phyloP scores from a whole-genome alignment of 1,140 invertebrate genomes.

The Leptinotarsa defecta region DNA sequence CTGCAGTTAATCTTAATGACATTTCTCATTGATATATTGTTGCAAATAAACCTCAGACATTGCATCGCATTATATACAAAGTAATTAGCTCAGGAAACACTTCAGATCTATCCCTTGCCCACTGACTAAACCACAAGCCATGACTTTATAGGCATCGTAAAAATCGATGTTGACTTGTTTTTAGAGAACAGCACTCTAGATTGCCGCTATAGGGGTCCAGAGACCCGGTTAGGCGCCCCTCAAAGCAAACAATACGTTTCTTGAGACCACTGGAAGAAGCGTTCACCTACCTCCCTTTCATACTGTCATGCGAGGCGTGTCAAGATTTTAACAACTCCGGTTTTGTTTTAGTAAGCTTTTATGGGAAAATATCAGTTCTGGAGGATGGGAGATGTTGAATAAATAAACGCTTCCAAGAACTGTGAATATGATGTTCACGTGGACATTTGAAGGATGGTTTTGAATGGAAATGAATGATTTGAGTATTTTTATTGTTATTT shows the following conservation, averaged over 20 bases:
- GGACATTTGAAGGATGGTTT: too few species aligned
- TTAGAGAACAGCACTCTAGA: not conserved
- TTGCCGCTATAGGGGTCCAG: slow-evolving; percentile 1
- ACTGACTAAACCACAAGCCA: not conserved
- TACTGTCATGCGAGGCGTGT: not conserved
- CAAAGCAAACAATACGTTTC: not conserved
- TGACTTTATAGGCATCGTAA: not conserved
- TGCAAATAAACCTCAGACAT: too few species aligned
- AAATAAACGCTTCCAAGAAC: too few species aligned
- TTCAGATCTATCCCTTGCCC: not conserved
- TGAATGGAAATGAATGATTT: too few species aligned
- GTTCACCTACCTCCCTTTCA: not conserved
- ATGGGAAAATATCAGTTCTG: not conserved
- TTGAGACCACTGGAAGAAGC: not conserved
- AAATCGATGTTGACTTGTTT: slow-evolving; percentile 8
- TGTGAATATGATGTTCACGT: too few species aligned
- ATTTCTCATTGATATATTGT: too few species aligned
- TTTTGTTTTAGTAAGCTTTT: not conserved
- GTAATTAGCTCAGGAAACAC: too few species aligned
- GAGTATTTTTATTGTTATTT: too few species aligned
- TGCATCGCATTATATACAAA: too few species aligned
- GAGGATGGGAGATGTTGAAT: too few species aligned
- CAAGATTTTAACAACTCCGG: not conserved
- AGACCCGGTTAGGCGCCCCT: not conserved
- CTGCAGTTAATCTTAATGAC: too few species aligned